Conservation (phyloP, 53 echinoderm and acorn worm species). For the Mesocentrotus franciscanus region DNA sequence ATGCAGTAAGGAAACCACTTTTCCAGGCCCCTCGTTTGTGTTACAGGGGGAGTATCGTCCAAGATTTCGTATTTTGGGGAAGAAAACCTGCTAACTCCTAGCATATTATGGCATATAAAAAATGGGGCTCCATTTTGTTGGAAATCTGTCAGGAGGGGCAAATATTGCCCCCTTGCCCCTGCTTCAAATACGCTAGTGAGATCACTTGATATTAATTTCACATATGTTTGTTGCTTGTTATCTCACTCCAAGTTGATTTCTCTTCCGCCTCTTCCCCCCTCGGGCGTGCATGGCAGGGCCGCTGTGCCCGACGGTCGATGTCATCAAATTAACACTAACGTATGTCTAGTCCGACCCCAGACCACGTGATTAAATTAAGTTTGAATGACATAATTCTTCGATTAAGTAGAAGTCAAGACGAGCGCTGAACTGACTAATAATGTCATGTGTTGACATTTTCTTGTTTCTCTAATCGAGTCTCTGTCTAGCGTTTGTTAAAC, state of each 20-base stretch:
- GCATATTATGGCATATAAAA: too few species aligned
- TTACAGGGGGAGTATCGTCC: too few species aligned
- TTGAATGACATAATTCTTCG: constrained; percentile 57
- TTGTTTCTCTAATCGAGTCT: constrained; percentile 26
- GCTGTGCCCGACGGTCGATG: constrained; percentile 47
- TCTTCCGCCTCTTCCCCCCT: neutral
- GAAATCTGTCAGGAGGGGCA: too few species aligned
- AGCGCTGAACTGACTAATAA: constrained; percentile 8
- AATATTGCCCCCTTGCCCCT: neutral
- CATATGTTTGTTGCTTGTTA: neutral
- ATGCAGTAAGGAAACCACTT: too few species aligned
- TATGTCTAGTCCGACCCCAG: neutral
- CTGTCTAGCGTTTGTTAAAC: constrained; percentile 25
- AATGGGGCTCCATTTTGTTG: too few species aligned
- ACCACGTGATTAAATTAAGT: constrained; percentile 41
- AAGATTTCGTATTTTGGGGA: too few species aligned
- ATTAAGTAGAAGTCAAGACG: constrained; percentile 36
- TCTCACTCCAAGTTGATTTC: neutral
- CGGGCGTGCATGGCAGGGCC: neutral
- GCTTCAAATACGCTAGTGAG: neutral
- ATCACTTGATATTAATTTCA: constrained; percentile 7
- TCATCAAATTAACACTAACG: constrained; percentile 46
- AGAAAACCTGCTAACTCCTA: too few species aligned
- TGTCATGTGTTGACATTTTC: constrained; percentile 48
- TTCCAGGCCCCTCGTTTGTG: too few species aligned